Evolutionary conservation across 2,797 vertebrate species (phyloP), one percentile per base, ranked within the genome.

Genomic region (Petrocephalus sullivani): DNA sequence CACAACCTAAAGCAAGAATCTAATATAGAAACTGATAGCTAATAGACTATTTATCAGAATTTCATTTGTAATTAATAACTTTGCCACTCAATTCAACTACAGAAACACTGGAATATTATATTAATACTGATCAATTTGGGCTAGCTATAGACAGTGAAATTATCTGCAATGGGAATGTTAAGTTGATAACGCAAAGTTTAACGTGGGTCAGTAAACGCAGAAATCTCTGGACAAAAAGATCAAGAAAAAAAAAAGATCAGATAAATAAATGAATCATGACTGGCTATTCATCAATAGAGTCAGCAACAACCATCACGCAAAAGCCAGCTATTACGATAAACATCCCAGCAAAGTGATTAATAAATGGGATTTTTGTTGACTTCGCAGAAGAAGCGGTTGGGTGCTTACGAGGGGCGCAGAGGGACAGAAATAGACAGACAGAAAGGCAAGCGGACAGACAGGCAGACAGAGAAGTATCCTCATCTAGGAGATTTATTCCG

Each of bases 401-500:
- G 49, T 53, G 28, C 75, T 81, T 81, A 46, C 71, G 75, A 49
- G 16, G 7, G 75, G 2, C 6, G 75, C 41, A 46, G 41, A 46
- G 41, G 4, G 7, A 81, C 33, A 19, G 12, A 33, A 60, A 37
- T 21, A 57, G 56, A 8, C 37, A 49, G 41, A 81, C 33, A 19
- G 6, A 33, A 41, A 37, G 85, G 19, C 84, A 41, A 49, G 85
- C 57, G 33, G 46, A 21, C 37, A 87, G 33, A 60, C 16, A 64
- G 7, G 41, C 16, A 61, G 33, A 46, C 57, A 46, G 23, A 46
- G 37, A 46, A 16, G 19, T n/a, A 33, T 86, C 85, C 23, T 60
- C 33, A 21, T 58, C 54, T n/a, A 23, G 4, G 53, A 71, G 58
- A 85, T 85, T 67, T 85, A 85, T 88, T 85, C 64, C 58, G 33